Percentiles rank a stretch among this genome's conserved stretches.
Evolutionary conservation across 2,797 vertebrate species (phyloP).

Genomic region (Crypturellus tataupa): DNA sequence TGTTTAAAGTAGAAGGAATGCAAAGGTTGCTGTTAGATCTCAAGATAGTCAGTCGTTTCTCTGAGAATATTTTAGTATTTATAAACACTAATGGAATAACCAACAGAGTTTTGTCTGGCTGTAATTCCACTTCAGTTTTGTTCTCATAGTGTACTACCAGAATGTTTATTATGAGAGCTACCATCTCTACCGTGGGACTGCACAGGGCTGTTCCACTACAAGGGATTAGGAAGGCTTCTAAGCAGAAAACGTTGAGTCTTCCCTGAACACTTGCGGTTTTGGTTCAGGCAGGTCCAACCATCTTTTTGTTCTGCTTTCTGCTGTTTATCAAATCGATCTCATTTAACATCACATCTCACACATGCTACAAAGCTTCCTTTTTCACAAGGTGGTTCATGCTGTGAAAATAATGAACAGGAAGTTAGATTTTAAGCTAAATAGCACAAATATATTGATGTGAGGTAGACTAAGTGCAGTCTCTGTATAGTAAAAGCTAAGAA

Average conservation of each 20-base stretch:
- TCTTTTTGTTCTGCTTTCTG: not conserved
- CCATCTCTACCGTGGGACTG: not conserved
- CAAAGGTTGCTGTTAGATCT: slow-evolving; percentile 14
- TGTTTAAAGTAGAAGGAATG: slow-evolving; percentile 18
- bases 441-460: not conserved
- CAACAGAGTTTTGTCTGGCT: slow-evolving; percentile 16
- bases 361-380: not conserved
- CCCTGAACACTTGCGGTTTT: not conserved
- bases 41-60: not conserved
- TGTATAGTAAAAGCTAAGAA: not conserved
- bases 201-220: not conserved
- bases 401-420: not conserved
- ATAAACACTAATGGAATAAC: slow-evolving; percentile 32
- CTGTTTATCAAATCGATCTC: not conserved
- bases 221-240: not conserved
- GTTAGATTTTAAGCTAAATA: not conserved
- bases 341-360: not conserved
- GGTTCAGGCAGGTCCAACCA: not conserved
- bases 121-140: not conserved
- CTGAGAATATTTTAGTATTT: slow-evolving; percentile 57
- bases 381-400: slow-evolving; percentile 17
- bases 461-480: not conserved
- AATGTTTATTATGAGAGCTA: not conserved
- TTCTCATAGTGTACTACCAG: not conserved
- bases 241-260: not conserved